phyloP scores from a whole-genome alignment of 2,888 invertebrate species.

The Amaurobius ferox region DNA sequence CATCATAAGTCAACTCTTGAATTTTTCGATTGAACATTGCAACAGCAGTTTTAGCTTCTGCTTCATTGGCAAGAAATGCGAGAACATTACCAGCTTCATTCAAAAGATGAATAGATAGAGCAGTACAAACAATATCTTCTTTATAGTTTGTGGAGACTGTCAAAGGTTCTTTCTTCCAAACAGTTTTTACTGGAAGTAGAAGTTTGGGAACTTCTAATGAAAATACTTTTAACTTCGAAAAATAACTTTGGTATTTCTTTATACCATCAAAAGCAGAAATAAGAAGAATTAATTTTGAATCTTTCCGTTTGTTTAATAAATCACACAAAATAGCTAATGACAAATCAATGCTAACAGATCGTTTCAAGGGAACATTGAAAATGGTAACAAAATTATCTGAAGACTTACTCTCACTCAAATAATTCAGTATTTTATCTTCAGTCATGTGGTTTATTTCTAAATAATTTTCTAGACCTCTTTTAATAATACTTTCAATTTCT shows the following conservation, averaged over 20 bases:
- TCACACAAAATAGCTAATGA: conserved; percentile 30
- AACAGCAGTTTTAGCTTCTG: conserved; percentile 19
- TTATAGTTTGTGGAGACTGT: conserved; percentile 30
- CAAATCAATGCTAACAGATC: conserved; percentile 47
- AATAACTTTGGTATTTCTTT: conserved; percentile 19
- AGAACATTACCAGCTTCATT: conserved; percentile 44
- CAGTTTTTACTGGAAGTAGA: conserved; percentile 34
- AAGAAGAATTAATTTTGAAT: conserved; percentile 8
- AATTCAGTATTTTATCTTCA: conserved; percentile 34
- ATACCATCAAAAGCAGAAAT: neutral
- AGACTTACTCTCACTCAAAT: neutral
- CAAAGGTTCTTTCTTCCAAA: conserved; percentile 40
- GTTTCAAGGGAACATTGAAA: conserved; percentile 26
- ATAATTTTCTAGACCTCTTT: neutral
- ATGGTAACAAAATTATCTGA: conserved; percentile 13
- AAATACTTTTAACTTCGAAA: neutral
- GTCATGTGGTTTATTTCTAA: conserved; percentile 13
- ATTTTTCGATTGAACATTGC: neutral
- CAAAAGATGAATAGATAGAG: conserved; percentile 31
- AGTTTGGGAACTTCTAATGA: conserved; percentile 24
- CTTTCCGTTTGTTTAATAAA: neutral
- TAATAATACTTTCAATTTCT: neutral
- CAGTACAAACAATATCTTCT: conserved; percentile 31
- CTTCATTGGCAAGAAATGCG: conserved; percentile 28
- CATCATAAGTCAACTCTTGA: neutral